Base-by-base conservation (phyloP, 2,797 vertebrate species). In the Zalophus californianus region DNA sequence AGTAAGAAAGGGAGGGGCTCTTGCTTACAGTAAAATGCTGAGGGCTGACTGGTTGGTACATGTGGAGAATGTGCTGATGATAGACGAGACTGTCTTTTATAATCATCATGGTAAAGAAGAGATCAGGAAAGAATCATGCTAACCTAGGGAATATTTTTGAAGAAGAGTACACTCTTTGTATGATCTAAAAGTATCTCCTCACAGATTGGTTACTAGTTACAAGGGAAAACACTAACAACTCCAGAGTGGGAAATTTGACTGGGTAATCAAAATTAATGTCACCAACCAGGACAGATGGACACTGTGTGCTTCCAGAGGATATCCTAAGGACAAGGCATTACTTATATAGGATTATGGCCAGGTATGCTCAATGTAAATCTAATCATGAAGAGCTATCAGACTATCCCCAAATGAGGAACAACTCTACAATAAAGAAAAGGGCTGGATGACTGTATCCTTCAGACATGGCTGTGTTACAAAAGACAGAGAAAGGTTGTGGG, bases 1-100 rank as follows among this genome's bases (percentile, higher is more conserved):
- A 38, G n/a, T 92, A 96, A 95, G 15, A 7, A 95, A 91, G 80
- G 56, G 14, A 90, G 54, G 89, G 92, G 3, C 83, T 78, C 18
- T 52, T 72, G 78, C 4, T 48, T 41, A 38, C 4, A 25, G 41
- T 78, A 73, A 92, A 92, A 85, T 84, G 25, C 54, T 72, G 48
- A 70, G 48, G 44, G 32, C 18, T 78, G 38, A 54, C 29, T 78
- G 11, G 10, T 77, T 83, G 38, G 48, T 25, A 41, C 12, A 35
- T n/a, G 7, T n/a, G 48, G 48, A 90, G 64, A 90, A 94, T 72
- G 23, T 41, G 35, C 23, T 66, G 27, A 86, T 38, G 7, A 88
- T 23, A 78, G 48, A 52, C 73, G 10, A 18, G 44, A 50, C 44
- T 0, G 27, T 23, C 41, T 10, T 92, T 90, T 86, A 12, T 85